Evolutionary conservation across 2,113 vertebrate genomes (phyloP).

Genomic region (Eclectus roratus): DNA sequence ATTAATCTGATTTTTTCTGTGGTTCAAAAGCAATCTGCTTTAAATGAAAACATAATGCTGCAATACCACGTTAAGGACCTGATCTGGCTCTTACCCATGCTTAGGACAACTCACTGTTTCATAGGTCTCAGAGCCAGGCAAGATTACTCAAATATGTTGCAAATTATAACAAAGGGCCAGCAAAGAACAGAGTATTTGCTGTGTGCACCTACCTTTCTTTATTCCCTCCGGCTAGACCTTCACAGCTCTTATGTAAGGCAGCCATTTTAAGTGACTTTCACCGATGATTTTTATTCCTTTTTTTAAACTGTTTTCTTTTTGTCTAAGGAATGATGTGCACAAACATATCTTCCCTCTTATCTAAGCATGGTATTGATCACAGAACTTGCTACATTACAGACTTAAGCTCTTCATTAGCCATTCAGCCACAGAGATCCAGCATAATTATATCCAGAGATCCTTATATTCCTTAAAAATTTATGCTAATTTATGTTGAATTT

Average conservation of each 20-base stretch:
- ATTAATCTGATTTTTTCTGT: neutral
- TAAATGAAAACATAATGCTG: neutral
- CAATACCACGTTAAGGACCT: neutral
- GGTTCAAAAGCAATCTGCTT: neutral
- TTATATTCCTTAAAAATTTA: neutral
- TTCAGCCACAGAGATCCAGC: neutral
- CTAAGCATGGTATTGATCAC: neutral
- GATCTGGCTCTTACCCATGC: neutral
- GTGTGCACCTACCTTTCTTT: neutral
- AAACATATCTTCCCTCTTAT: neutral
- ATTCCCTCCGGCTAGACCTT: neutral
- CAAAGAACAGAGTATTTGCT: neutral
- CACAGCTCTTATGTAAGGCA: neutral
- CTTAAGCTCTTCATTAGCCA: neutral
- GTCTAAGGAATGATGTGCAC: neutral
- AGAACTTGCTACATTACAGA: neutral
- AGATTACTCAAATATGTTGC: neutral
- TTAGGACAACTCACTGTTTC: neutral
- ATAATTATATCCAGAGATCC: neutral
- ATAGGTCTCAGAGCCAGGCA: neutral
- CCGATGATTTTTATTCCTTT: neutral
- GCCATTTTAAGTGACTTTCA: neutral
- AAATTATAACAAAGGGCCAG: neutral
- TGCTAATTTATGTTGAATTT: neutral
- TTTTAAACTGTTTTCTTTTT: neutral